A percentile compares a stretch with the other conserved stretches of the same genome.
Evolutionary conservation across 2,888 invertebrate genomes (phyloP).

Genomic region (Linyphia triangularis): DNA sequence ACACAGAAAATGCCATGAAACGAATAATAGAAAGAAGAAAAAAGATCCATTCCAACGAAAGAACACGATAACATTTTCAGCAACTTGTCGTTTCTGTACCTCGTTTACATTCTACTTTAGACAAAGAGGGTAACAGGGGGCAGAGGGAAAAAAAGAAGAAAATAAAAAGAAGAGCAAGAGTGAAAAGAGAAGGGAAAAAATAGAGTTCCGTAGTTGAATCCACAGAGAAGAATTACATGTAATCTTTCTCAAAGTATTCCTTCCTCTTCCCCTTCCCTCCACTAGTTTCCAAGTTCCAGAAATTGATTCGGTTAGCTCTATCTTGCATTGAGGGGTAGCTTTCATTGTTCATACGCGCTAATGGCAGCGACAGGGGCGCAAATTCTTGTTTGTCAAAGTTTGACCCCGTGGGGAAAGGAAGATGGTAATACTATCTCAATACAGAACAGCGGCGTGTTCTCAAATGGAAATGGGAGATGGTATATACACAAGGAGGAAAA

Average conservation of each 20-base stretch:
- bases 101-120: constrained; percentile 49
- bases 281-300: background rate
- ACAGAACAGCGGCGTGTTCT: background rate
- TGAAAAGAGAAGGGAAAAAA: background rate
- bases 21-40: background rate
- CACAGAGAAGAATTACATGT: constrained; percentile 51
- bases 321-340: background rate
- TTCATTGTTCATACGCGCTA: constrained; percentile 53
- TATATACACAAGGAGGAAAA: background rate
- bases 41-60: constrained; percentile 14
- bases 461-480: constrained; percentile 15
- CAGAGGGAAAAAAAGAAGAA: constrained; percentile 16
- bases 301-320: constrained; percentile 42
- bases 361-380: constrained; percentile 30
- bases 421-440: background rate
- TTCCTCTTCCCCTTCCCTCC: background rate
- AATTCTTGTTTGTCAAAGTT: constrained; percentile 50
- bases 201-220: constrained; percentile 16
- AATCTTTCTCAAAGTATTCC: constrained; percentile 56
- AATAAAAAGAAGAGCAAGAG: constrained; percentile 26
- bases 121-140: constrained; percentile 15
- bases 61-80: constrained; percentile 60
- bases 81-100: constrained; percentile 39
- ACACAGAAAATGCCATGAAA: background rate
- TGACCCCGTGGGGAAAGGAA: background rate